Base-by-base conservation (phyloP, 2,113 vertebrate genomes). In the Chrysemys picta region DNA sequence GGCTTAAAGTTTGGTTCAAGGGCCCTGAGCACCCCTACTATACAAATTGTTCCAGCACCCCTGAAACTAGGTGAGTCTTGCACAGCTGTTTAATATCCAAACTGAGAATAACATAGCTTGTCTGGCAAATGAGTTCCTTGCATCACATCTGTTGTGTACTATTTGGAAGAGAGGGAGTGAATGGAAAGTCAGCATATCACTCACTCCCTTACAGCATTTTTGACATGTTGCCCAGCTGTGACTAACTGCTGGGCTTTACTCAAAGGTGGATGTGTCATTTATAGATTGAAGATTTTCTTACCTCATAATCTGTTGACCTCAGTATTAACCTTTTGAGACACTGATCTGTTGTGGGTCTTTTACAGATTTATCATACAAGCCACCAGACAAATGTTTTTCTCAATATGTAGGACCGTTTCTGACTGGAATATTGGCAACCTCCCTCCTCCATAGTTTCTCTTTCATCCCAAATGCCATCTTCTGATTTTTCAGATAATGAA, bases 141-240 rank as follows among this genome's bases (percentile, higher is more conserved):
- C 45, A 47, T 88, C 0, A 0, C 22, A 45, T 21, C 54, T 86
- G 69, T 9, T 49, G 62, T 22, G 31, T 75, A 24, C 75, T 75
- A 24, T 88, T 25, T 47, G 50, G 82, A 69, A 92, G 80, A 80
- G 65, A 25, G 35, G 52, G 6, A 72, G 31, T 29, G 22, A 82
- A 82, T 6, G 90, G 42, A 87, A 95, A 85, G 21, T 19, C 81
- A 35, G 0, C 0, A 0, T 16, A 29, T 8, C 0, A 0, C 38
- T 56, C 82, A 12, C 29, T 8, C 31, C 25, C 47, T 38, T 52
- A 0, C n/a, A 65, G 84, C 84, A 25, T 80, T 72, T 83, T 22
- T 53, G 65, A 27, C 0, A 1, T 53, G 72, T 82, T 90, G 84
- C 79, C 62, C 75, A 24, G 53, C 54, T 54, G 24, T 42, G 45